Percentiles rank a stretch among this genome's conserved stretches.
Evolutionary conservation across 2,113 vertebrate species (phyloP).

Genomic region (Naja naja): DNA sequence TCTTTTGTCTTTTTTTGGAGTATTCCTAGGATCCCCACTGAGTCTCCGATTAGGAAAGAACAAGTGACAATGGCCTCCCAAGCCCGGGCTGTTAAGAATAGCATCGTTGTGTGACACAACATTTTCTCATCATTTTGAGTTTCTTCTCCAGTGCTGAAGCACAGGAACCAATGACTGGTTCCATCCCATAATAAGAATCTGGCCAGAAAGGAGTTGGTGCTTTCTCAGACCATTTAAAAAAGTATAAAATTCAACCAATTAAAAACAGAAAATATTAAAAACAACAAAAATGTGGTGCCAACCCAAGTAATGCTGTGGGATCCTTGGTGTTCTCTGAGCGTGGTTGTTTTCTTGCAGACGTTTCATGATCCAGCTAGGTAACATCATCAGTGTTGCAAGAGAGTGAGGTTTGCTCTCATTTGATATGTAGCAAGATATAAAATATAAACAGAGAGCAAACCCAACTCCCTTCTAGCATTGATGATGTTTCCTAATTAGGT

Average conservation of each 20-base stretch:
- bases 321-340: not conserved
- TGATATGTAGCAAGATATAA: not conserved
- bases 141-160: not conserved
- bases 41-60: not conserved
- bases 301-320: not conserved
- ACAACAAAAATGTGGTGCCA: not conserved
- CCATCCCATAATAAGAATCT: not conserved
- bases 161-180: not conserved
- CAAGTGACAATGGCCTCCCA: not conserved
- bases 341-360: not conserved
- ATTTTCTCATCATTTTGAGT: not conserved
- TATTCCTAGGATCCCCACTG: not conserved
- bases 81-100: not conserved
- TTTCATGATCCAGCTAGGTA: not conserved
- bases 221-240: not conserved
- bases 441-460: not conserved
- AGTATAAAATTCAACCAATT: not conserved
- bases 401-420: not conserved
- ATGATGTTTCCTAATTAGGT: not conserved
- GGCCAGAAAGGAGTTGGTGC: not conserved
- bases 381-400: not conserved
- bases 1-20: not conserved
- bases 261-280: not conserved
- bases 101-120: not conserved
- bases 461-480: not conserved